phyloP scores from a whole-genome alignment of 2,113 vertebrate species.

The Entelurus aequoreus region DNA sequence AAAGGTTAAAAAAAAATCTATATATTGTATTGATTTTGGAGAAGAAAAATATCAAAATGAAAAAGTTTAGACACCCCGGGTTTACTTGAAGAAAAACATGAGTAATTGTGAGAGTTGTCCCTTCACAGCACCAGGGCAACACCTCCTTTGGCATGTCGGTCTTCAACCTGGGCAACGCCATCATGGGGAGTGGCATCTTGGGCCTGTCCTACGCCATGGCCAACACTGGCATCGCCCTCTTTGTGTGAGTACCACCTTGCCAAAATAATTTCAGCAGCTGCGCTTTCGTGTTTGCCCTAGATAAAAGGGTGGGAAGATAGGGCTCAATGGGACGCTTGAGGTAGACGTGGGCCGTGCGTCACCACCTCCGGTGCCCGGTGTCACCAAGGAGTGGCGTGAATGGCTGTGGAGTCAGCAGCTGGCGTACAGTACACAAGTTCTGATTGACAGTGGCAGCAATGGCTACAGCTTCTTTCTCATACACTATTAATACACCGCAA shows the following conservation, averaged over 20 bases:
- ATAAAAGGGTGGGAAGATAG: constrained; percentile 2
- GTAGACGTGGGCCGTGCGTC: not conserved
- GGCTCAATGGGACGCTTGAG: not conserved
- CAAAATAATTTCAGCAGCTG: constrained; percentile 17
- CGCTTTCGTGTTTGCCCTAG: not conserved
- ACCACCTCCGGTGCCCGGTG: not conserved
- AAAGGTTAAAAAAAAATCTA: no score
- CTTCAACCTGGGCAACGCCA: constrained; percentile 98
- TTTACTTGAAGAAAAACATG: not conserved
- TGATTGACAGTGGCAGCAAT: not conserved
- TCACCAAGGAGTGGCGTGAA: constrained; percentile 27
- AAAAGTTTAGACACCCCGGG: no score
- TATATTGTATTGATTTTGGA: no score
- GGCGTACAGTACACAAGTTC: not conserved
- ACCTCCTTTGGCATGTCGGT: constrained; percentile 98
- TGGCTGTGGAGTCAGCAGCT: not conserved
- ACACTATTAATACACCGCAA: constrained; percentile 34
- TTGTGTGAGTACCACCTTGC: constrained; percentile 82
- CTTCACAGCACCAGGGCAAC: constrained; percentile 83
- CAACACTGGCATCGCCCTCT: constrained; percentile 96
- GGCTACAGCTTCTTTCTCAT: constrained; percentile 45
- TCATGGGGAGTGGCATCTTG: constrained; percentile 98
- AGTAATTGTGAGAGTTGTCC: not conserved
- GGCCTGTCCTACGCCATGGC: constrained; percentile 98
- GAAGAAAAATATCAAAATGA: no score